Conservation (phyloP, 2,797 vertebrate species). For the Sardinella longiceps region DNA sequence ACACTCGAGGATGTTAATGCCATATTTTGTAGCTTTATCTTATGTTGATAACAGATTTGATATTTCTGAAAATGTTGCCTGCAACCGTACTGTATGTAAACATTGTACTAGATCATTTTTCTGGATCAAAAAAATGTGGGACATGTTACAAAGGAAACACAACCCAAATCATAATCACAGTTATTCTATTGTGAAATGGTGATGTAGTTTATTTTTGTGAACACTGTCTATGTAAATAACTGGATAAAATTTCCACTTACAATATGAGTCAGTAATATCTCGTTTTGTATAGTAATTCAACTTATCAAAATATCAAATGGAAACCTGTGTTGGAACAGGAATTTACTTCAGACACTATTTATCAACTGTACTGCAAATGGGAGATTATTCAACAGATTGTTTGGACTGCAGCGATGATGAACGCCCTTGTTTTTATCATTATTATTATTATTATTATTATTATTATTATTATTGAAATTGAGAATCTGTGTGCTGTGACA, state of each 20-base stretch:
- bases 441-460: slow-evolving; percentile 14
- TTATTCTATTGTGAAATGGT: slow-evolving; percentile 21
- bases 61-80: slow-evolving; percentile 16
- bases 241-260: slow-evolving; percentile 35
- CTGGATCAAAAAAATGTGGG: not conserved
- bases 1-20: slow-evolving; percentile 19
- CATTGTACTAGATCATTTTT: slow-evolving; percentile 16
- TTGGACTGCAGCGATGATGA: slow-evolving; percentile 35
- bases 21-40: slow-evolving; percentile 47
- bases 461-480: not conserved
- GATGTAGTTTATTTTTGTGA: slow-evolving; percentile 21
- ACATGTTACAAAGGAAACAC: not conserved
- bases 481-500: not conserved
- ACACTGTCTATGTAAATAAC: slow-evolving; percentile 21
- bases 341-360: not conserved
- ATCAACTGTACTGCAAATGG: slow-evolving; percentile 37
- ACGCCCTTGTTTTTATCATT: no score
- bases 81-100: slow-evolving; percentile 18
- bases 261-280: slow-evolving; percentile 35
- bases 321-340: slow-evolving; percentile 35
- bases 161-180: slow-evolving; percentile 1
- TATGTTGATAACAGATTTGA: slow-evolving; percentile 30
- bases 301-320: slow-evolving; percentile 38
- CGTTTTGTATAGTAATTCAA: slow-evolving; percentile 48
- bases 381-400: slow-evolving; percentile 40